Conservation (phyloP, 2,113 vertebrate species). For the Microtus richardsoni region DNA sequence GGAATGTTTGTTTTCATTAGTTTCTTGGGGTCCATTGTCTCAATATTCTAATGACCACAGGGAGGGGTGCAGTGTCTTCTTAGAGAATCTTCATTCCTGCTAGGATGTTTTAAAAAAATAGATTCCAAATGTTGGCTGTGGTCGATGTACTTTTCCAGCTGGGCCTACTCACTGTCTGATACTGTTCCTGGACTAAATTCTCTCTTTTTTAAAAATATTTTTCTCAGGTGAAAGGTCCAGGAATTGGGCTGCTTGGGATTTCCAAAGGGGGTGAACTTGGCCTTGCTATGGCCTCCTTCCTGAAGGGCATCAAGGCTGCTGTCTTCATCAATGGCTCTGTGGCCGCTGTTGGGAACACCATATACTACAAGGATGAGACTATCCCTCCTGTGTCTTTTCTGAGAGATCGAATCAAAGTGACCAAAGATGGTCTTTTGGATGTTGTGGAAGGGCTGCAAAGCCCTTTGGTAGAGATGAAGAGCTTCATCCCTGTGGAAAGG, state of each 20-base stretch:
- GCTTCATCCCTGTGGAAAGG: slow-evolving; percentile 91
- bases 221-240: too few relatives aligned
- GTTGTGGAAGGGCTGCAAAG: slow-evolving; percentile 84
- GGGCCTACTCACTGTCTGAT: background rate
- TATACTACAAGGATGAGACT: slow-evolving; percentile 85
- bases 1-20: background rate
- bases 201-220: background rate
- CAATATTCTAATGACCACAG: background rate
- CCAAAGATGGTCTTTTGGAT: slow-evolving; percentile 84
- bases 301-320: too few relatives aligned
- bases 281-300: too few relatives aligned
- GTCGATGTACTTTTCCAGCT: background rate
- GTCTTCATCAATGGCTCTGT: too few relatives aligned
- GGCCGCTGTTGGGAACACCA: too few relatives aligned
- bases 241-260: too few relatives aligned
- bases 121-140: background rate
- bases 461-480: slow-evolving; percentile 84
- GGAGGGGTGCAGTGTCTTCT: background rate
- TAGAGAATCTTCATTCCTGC: background rate
- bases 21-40: background rate
- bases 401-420: background rate
- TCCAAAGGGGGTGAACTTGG: too few relatives aligned
- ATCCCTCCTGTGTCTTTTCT: slow-evolving; percentile 81
- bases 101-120: background rate
- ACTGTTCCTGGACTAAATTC: background rate